Conservation (phyloP, 1,140 invertebrate species). For the Drosophila littoralis region DNA sequence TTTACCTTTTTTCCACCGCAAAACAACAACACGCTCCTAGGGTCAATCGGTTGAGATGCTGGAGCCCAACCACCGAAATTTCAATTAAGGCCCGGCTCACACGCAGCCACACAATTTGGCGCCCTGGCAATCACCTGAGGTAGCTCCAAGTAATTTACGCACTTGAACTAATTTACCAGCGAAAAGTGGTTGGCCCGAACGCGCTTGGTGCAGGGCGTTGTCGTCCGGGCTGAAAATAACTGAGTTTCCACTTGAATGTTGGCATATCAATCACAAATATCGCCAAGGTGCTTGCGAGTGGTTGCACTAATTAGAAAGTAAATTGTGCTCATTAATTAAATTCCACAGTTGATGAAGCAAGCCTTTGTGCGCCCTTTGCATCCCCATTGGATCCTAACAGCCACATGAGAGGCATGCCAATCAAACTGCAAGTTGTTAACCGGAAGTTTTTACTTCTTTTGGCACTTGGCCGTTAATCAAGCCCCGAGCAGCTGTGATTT, state of each 20-base stretch:
- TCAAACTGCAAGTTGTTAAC: constrained; percentile 41
- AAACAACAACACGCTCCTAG: constrained; percentile 19
- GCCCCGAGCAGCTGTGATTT: constrained; percentile 38
- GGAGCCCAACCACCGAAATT: constrained; percentile 39
- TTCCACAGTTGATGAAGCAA: constrained; percentile 30
- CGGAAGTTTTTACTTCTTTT: constrained; percentile 35
- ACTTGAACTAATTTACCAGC: constrained; percentile 72
- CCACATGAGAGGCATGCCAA: constrained; percentile 22
- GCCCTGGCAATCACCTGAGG: constrained; percentile 65
- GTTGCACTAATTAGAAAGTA: constrained; percentile 72
- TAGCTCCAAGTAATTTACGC: constrained; percentile 72
- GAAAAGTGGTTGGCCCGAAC: constrained; percentile 57
- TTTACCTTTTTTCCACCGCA: constrained; percentile 10
- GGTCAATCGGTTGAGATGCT: too few relatives aligned
- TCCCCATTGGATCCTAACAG: background rate
- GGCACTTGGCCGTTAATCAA: constrained; percentile 48
- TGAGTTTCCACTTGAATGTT: constrained; percentile 46
- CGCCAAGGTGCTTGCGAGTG: constrained; percentile 46
- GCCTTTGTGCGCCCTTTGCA: background rate
- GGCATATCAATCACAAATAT: constrained; percentile 78
- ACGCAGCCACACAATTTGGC: constrained; percentile 22
- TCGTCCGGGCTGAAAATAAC: constrained; percentile 25
- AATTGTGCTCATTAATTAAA: constrained; percentile 75
- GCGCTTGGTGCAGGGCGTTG: constrained; percentile 3
- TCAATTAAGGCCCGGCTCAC: constrained; percentile 55